Evolutionary conservation across 2,888 invertebrate genomes (phyloP), one percentile per base, ranked within the genome.

Genomic region (Machimus atricapillus): DNA sequence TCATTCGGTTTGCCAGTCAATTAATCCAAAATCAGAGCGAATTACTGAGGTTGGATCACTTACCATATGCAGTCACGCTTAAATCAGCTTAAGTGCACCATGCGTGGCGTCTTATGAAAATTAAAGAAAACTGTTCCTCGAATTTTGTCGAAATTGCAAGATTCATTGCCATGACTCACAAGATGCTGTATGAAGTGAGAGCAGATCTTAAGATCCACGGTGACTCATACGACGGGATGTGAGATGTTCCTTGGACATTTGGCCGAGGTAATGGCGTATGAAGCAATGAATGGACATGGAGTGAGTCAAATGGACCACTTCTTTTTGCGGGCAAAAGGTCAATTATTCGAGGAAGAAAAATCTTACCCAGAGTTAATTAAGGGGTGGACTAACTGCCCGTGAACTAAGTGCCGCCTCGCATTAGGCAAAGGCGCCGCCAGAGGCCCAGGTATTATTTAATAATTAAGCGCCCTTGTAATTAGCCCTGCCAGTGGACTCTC

Each of bases 391-490:
- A 82, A 82, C 82, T 66, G 82, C 58, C 58, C 82, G 58, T 58
- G 58, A 58, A 82, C 34, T 56, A 82, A 82, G 82, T 82, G 82
- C 52, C 37, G 19, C n/a, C 8, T 82, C 66, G 31, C 58, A 82
- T 82, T 82, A 58, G 56, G 56, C 37, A 31, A 37, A n/a, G 82
- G 9, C 16, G 46, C 16, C 19, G 8, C 40, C 34, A 34, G 82
- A 58, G 66, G 66, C 2, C 23, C 66, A 66, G 82, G 82, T 82
- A 82, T 82, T 82, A 82, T 82, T 82, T 82, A 82, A 58, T 82
- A 82, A 66, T 82, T 82, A 82, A 82, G 82, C 82, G 58, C 82
- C 56, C 52, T 82, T 82, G 82, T 82, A 82, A 58, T 82, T 82
- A 58, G 34, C 37, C 23, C 58, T n/a, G n/a, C 31, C 16, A 9